phyloP scores from a whole-genome alignment of 2,797 vertebrate genomes.

The Chelonia mydas region DNA sequence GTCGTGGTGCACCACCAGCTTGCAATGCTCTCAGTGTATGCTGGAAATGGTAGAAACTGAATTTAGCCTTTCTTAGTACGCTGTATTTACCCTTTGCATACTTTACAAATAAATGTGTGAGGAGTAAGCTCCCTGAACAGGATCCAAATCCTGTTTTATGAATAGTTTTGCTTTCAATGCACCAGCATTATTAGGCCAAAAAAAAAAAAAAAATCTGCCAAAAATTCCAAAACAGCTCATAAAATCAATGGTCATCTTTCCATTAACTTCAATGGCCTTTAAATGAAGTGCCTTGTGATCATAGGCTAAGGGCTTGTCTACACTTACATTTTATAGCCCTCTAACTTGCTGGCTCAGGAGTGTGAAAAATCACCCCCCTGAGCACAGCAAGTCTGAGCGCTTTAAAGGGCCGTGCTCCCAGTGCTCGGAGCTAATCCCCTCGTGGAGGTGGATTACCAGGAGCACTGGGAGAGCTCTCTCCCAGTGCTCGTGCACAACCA shows the following conservation, averaged over 20 bases:
- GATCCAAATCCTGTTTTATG: not conserved
- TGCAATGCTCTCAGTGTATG: not conserved
- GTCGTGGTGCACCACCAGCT: not conserved
- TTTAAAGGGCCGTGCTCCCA: no score
- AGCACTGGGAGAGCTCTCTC: no score
- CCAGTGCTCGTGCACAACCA: no score
- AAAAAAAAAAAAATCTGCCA: no score
- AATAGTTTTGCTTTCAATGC: not conserved
- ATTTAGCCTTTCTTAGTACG: not conserved
- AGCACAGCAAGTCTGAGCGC: no score
- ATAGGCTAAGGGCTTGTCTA: not conserved
- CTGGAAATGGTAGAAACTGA: not conserved
- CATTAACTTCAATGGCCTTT: constrained; percentile 50
- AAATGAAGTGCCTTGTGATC: constrained; percentile 54
- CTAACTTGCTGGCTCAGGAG: no score
- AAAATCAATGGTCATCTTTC: constrained; percentile 59
- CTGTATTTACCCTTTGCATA: constrained; percentile 35
- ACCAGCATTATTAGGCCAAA: not conserved
- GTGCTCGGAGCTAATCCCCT: no score
- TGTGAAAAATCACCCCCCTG: no score
- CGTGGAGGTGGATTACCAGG: no score
- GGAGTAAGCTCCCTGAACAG: constrained; percentile 40
- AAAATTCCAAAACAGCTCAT: not conserved
- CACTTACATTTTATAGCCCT: no score
- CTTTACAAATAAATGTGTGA: not conserved